Percentiles rank a stretch among this genome's conserved stretches.
Conservation (phyloP, 2,888 invertebrate genomes). For the Philaethria dido region DNA sequence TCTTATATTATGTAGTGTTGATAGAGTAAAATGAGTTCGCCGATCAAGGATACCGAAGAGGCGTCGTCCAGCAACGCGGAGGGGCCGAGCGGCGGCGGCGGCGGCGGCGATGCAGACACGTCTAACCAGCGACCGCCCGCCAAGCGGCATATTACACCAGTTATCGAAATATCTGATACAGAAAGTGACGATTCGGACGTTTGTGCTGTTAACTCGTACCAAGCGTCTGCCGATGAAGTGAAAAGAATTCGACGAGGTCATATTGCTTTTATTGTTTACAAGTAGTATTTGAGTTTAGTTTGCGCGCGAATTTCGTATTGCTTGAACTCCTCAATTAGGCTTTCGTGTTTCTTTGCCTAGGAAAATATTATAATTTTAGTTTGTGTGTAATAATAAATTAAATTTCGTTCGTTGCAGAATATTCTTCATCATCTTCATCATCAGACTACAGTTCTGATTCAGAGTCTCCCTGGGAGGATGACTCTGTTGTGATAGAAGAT, state of each 20-base stretch:
- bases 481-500: constrained; percentile 67
- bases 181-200: constrained; percentile 80
- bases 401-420: constrained; percentile 50
- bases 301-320: constrained; percentile 62
- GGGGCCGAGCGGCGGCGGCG: constrained; percentile 50
- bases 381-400: neutral
- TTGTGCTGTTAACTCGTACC: constrained; percentile 79
- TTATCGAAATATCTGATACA: constrained; percentile 78
- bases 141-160: constrained; percentile 67
- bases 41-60: constrained; percentile 69
- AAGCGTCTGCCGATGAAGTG: constrained; percentile 78
- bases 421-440: constrained; percentile 68
- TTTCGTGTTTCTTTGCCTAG: neutral
- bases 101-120: constrained; percentile 51
- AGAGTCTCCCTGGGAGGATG: constrained; percentile 73
- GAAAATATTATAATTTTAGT: neutral
- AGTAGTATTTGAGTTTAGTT: constrained; percentile 39
- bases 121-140: constrained; percentile 66
- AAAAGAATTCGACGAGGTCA: constrained; percentile 78
- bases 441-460: constrained; percentile 78
- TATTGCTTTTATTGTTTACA: constrained; percentile 44
- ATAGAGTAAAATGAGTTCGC: constrained; percentile 70
- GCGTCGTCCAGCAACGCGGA: constrained; percentile 61
- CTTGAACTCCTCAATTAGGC: neutral
- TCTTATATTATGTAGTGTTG: constrained; percentile 75